These are phyloP conservation scores for Aspidiotus destructor DNA, from an alignment of 2,888 invertebrate genomes.

Conservation along the genomic window DNA sequence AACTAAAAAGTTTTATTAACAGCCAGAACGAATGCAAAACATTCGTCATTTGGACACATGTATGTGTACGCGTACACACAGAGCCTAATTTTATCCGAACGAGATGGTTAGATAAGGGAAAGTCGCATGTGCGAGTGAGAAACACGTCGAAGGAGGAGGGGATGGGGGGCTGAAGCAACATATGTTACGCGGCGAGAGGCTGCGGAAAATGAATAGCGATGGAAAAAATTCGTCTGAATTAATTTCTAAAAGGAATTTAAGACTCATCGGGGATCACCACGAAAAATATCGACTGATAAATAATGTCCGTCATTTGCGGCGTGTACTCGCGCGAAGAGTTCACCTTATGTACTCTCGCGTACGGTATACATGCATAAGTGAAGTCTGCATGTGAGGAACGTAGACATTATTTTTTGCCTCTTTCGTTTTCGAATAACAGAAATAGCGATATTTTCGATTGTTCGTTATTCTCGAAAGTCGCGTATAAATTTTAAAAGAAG, in stretches of 20 bases:
- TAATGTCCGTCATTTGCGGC: slow-evolving; percentile 26
- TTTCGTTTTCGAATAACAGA: neutral
- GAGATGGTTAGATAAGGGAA: neutral
- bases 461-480: neutral
- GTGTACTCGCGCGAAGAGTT: slow-evolving; percentile 1
- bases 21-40: slow-evolving; percentile 13
- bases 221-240: slow-evolving; percentile 24
- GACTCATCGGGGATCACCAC: slow-evolving; percentile 7
- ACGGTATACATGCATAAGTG: too few relatives aligned
- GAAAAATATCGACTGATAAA: slow-evolving; percentile 22
- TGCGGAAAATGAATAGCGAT: neutral
- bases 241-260: slow-evolving; percentile 15
- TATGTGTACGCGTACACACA: neutral
- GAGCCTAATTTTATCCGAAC: neutral
- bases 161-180: neutral
- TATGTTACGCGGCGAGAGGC: neutral
- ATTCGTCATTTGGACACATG: slow-evolving; percentile 27
- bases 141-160: neutral
- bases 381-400: too few relatives aligned
- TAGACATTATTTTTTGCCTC: neutral
- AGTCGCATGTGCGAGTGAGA: neutral
- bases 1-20: slow-evolving; percentile 21
- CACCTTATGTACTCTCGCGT: neutral
- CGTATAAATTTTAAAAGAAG: slow-evolving; percentile 11
- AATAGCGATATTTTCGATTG: slow-evolving; percentile 27